Percentiles rank a stretch among this genome's conserved stretches.
Evolutionary conservation across 2,113 vertebrate species (phyloP).

Genomic region (Sardina pilchardus): DNA sequence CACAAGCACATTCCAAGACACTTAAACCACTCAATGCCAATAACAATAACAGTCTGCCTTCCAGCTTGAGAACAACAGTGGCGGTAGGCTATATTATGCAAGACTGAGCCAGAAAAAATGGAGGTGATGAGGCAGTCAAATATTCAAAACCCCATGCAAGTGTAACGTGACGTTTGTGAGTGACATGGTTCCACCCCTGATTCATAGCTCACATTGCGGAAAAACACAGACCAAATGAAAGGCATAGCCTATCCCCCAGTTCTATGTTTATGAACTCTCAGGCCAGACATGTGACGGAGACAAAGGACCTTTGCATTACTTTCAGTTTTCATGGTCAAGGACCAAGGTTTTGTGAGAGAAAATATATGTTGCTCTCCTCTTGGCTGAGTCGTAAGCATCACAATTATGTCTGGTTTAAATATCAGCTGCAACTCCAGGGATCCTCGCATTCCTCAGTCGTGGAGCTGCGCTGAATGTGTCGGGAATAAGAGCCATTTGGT

Average conservation of each 20-base stretch:
- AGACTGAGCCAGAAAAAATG: neutral
- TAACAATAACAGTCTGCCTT: neutral
- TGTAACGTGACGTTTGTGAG: too few relatives aligned
- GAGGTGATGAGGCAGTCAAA: neutral
- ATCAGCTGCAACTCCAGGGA: slow-evolving; percentile 47
- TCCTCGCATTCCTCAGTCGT: slow-evolving; percentile 31
- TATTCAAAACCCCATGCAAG: neutral
- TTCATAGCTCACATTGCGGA: neutral
- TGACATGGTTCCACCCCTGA: too few relatives aligned
- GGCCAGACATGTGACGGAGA: slow-evolving; percentile 28
- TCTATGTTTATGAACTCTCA: neutral
- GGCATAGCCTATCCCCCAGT: neutral
- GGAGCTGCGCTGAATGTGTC: neutral
- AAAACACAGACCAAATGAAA: neutral
- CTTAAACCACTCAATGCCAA: neutral
- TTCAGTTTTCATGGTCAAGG: slow-evolving; percentile 51
- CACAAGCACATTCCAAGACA: neutral
- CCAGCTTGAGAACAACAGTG: neutral
- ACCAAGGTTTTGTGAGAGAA: slow-evolving; percentile 46
- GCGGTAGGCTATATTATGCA: neutral
- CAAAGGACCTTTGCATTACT: slow-evolving; percentile 44
- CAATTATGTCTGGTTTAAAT: slow-evolving; percentile 57
- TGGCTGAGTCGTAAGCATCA: slow-evolving; percentile 50
- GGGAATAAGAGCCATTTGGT: slow-evolving; percentile 51
- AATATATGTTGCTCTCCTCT: slow-evolving; percentile 48